These are phyloP conservation scores for Pelecanoides urinatrix DNA, from an alignment of 2,113 vertebrate genomes.

Conservation along the genomic window DNA sequence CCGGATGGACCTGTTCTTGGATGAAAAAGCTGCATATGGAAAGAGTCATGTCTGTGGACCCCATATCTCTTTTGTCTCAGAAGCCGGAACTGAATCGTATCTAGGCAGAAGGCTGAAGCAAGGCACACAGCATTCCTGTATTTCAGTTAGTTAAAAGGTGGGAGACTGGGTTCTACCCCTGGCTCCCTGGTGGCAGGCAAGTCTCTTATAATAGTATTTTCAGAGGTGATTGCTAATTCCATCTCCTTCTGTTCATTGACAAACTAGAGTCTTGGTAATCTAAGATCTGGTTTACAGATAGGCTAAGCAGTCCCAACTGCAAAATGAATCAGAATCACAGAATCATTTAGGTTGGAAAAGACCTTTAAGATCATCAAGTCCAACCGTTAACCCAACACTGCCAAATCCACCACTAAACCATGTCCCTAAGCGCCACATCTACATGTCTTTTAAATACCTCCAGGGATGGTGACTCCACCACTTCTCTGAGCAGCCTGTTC, in stretches of 20 bases:
- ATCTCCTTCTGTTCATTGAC: neutral
- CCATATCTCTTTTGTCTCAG: neutral
- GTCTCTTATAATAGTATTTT: neutral
- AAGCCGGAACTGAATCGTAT: neutral
- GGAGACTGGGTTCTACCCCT: neutral
- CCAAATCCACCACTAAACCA: too few relatives aligned
- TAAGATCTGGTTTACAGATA: neutral
- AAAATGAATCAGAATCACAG: neutral
- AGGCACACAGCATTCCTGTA: neutral
- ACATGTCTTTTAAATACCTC: too few relatives aligned
- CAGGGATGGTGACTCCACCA: too few relatives aligned
- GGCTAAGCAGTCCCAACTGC: neutral
- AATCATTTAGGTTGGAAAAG: too few relatives aligned
- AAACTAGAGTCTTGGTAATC: neutral
- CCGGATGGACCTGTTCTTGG: neutral
- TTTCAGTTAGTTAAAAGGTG: neutral
- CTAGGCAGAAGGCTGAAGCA: neutral
- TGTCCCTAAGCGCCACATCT: too few relatives aligned
- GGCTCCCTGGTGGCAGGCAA: neutral
- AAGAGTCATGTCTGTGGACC: neutral
- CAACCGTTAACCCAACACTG: too few relatives aligned
- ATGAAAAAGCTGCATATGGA: neutral
- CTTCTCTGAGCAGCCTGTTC: too few relatives aligned
- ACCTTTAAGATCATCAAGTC: too few relatives aligned
- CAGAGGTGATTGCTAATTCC: neutral